Conservation (phyloP, 2,888 invertebrate species). For the Drosophila histrio region DNA sequence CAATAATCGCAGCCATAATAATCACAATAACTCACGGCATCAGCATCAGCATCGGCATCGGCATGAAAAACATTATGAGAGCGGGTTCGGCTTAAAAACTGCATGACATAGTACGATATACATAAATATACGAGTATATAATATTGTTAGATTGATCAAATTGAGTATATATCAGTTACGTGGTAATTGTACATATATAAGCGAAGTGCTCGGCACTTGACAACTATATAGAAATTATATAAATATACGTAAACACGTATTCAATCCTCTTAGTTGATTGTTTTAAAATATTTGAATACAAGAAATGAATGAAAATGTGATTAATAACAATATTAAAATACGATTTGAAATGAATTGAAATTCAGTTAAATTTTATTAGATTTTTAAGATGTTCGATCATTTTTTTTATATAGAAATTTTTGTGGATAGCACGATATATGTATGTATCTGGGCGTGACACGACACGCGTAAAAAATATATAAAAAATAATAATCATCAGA, state of each 20-base stretch:
- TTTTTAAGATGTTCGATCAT: neutral
- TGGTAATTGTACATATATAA: conserved; percentile 46
- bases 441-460: neutral
- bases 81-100: conserved; percentile 46
- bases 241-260: conserved; percentile 4
- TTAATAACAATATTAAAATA: conserved; percentile 19
- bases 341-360: neutral
- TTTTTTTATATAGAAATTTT: conserved; percentile 13
- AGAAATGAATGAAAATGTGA: conserved; percentile 16
- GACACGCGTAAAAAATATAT: neutral
- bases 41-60: conserved; percentile 21
- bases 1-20: conserved; percentile 3
- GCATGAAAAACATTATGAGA: conserved; percentile 23
- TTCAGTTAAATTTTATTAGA: conserved; percentile 4
- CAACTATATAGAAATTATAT: conserved; percentile 14
- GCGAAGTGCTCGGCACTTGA: conserved; percentile 41
- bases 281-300: neutral
- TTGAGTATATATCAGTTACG: conserved; percentile 39
- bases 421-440: conserved; percentile 8
- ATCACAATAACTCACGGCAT: conserved; percentile 11
- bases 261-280: conserved; percentile 1
- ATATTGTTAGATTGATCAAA: conserved; percentile 5
- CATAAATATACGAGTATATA: neutral
- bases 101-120: conserved; percentile 36
- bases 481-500: neutral